Evolutionary conservation across 2,113 vertebrate species (phyloP).

Genomic region (Amblyornis subalaris): DNA sequence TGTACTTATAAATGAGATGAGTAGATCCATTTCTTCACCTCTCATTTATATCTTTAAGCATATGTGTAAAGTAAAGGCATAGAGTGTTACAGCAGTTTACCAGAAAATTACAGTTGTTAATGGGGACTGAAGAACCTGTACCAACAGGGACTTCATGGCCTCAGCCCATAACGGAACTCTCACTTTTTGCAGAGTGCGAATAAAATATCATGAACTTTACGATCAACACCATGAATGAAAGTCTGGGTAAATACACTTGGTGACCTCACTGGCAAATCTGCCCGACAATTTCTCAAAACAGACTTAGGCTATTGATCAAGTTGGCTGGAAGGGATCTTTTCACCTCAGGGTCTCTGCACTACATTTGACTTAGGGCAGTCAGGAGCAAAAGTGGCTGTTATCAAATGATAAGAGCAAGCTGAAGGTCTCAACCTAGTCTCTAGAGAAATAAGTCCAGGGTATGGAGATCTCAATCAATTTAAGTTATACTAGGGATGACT

Average conservation of each 20-base stretch:
- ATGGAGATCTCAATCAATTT: constrained; percentile 5
- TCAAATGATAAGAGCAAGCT: constrained; percentile 21
- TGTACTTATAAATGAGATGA: not conserved
- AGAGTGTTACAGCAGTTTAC: not conserved
- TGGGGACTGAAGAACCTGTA: not conserved
- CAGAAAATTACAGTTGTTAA: not conserved
- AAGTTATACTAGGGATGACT: not conserved
- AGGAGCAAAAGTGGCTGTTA: not conserved
- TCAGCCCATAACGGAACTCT: not conserved
- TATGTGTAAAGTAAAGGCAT: not conserved
- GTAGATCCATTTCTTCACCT: not conserved
- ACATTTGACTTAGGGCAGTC: constrained; percentile 5
- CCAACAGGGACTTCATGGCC: not conserved
- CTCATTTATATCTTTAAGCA: not conserved
- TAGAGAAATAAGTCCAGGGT: not conserved
- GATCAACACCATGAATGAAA: not conserved
- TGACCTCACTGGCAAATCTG: constrained; percentile 15
- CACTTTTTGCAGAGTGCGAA: not conserved
- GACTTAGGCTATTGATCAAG: constrained; percentile 20
- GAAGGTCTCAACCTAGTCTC: constrained; percentile 11
- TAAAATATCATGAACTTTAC: not conserved
- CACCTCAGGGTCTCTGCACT: constrained; percentile 8
- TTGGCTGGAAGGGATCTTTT: constrained; percentile 3
- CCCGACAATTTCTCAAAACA: constrained; percentile 9
- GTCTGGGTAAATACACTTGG: not conserved